phyloP scores from a whole-genome alignment of 2,888 invertebrate species.

The Eulithis testata region DNA sequence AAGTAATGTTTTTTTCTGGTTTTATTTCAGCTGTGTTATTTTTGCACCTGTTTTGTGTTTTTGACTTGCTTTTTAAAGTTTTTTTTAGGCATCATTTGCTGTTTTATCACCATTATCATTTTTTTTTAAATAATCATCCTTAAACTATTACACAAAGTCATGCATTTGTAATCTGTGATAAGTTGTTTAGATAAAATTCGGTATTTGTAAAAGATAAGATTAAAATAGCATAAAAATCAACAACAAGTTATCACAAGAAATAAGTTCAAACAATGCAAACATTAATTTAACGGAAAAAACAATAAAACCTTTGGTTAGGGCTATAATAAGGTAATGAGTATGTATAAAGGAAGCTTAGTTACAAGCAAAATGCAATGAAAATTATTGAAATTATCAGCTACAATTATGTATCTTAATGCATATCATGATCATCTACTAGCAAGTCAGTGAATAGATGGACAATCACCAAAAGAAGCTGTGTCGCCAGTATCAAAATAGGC shows the following conservation, averaged over 20 bases:
- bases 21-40: slow-evolving; percentile 28
- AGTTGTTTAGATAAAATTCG: slow-evolving; percentile 17
- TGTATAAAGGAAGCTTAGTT: slow-evolving; percentile 12
- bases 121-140: slow-evolving; percentile 23
- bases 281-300: slow-evolving; percentile 13
- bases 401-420: too few relatives aligned
- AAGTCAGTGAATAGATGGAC: slow-evolving; percentile 1
- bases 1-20: slow-evolving; percentile 21
- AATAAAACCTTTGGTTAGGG: slow-evolving; percentile 20
- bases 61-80: slow-evolving; percentile 33
- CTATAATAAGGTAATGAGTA: slow-evolving; percentile 18
- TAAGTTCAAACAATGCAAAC: slow-evolving; percentile 18
- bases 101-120: slow-evolving; percentile 30
- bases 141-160: slow-evolving; percentile 27
- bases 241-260: slow-evolving; percentile 20
- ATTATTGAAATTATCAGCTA: too few relatives aligned
- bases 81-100: slow-evolving; percentile 29
- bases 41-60: slow-evolving; percentile 33
- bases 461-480: neutral
- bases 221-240: slow-evolving; percentile 4
- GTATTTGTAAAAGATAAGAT: slow-evolving; percentile 6
- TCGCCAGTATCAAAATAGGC: neutral
- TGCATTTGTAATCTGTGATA: slow-evolving; percentile 22
- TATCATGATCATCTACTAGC: neutral
- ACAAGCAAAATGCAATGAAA: slow-evolving; percentile 3